These are phyloP conservation scores for Paramormyrops kingsleyae DNA, from an alignment of 2,113 vertebrate species.

Conservation along the genomic window DNA sequence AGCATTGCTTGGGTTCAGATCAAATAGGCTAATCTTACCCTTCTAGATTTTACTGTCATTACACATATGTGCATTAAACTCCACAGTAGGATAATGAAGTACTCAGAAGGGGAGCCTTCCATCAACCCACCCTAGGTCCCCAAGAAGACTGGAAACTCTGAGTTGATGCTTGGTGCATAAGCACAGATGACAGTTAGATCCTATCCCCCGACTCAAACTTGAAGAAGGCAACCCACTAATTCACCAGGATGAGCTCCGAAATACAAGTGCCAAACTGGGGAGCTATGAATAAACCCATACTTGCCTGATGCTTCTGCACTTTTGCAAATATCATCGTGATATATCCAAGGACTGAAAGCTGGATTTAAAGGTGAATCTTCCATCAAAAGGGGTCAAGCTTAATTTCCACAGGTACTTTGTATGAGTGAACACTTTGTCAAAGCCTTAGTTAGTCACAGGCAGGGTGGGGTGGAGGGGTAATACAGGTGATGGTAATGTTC, in stretches of 20 bases:
- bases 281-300: too few species aligned
- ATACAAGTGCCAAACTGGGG: too few species aligned
- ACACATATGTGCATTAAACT: background rate
- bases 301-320: too few species aligned
- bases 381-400: background rate
- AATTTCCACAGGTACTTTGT: slow-evolving; percentile 45
- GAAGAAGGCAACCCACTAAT: background rate
- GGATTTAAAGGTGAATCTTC: background rate
- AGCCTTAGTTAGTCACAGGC: slow-evolving; percentile 38
- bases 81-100: background rate
- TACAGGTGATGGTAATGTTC: slow-evolving; percentile 53
- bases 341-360: background rate
- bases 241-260: background rate
- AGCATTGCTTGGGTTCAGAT: background rate
- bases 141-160: too few species aligned
- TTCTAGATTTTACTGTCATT: background rate
- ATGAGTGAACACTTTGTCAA: slow-evolving; percentile 15
- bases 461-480: slow-evolving; percentile 47
- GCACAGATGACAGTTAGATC: too few species aligned
- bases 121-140: too few species aligned
- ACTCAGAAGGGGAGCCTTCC: too few species aligned
- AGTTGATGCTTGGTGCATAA: too few species aligned
- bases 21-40: background rate
- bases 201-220: too few species aligned
- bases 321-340: too few species aligned